Evolutionary conservation across 1,140 invertebrate genomes (phyloP).

Genomic region (Phortica variegata): DNA sequence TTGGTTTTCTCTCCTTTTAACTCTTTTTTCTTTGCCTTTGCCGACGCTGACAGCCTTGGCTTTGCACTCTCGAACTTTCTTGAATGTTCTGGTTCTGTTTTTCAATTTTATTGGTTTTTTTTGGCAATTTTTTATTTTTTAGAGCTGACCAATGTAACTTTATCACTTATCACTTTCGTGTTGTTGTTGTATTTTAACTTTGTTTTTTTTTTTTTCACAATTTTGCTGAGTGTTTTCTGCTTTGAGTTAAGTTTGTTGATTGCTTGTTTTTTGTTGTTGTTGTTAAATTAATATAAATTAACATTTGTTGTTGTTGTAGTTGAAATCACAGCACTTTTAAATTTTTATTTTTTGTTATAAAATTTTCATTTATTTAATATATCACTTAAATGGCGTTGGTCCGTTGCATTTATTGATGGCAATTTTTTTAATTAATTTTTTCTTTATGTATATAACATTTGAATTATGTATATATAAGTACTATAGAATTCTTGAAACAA

Average conservation of each 20-base stretch:
- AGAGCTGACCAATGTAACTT: too few relatives aligned
- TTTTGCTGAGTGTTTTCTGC: too few relatives aligned
- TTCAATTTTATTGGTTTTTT: constrained; percentile 28
- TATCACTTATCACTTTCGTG: constrained; percentile 55
- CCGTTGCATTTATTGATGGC: constrained; percentile 56
- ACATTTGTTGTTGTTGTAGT: constrained; percentile 29
- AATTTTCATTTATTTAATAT: constrained; percentile 23
- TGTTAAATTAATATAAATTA: constrained; percentile 29
- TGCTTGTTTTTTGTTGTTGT: constrained; percentile 9
- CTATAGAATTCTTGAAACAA: constrained; percentile 38
- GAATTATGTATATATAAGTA: constrained; percentile 17
- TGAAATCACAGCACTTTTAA: constrained; percentile 55
- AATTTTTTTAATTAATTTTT: constrained; percentile 33
- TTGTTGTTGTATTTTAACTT: constrained; percentile 37
- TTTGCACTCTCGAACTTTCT: too few relatives aligned
- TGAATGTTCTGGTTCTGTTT: too few relatives aligned
- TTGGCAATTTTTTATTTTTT: constrained; percentile 26
- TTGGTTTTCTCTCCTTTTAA: background rate
- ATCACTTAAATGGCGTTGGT: constrained; percentile 56
- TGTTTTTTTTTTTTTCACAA: constrained; percentile 10
- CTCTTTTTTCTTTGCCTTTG: background rate
- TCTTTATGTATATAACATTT: constrained; percentile 21
- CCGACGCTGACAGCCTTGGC: background rate
- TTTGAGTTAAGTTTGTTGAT: constrained; percentile 21
- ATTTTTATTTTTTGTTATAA: constrained; percentile 28